phyloP scores from a whole-genome alignment of 1,140 invertebrate species.

The Hermetia illucens region DNA sequence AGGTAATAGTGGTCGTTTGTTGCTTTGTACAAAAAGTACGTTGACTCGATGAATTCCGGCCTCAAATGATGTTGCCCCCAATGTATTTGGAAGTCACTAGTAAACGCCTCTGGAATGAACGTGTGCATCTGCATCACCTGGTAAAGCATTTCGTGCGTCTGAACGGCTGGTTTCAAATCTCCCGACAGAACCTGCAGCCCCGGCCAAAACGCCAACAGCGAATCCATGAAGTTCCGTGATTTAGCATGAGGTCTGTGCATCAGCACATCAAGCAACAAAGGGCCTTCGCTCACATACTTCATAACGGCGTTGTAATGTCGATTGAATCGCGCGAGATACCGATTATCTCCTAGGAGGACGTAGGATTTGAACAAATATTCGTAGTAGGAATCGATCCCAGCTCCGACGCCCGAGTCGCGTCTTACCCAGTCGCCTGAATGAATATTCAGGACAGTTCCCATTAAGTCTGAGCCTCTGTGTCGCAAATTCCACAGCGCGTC shows the following conservation, averaged over 20 bases:
- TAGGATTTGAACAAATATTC: slow-evolving; percentile 95
- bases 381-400: slow-evolving; percentile 97
- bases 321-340: slow-evolving; percentile 85
- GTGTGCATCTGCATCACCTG: slow-evolving; percentile 94
- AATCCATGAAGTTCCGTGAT: slow-evolving; percentile 95
- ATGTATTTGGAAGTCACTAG: slow-evolving; percentile 89
- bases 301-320: slow-evolving; percentile 95
- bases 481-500: slow-evolving; percentile 91
- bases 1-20: slow-evolving; percentile 93
- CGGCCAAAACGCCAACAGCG: slow-evolving; percentile 94
- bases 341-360: slow-evolving; percentile 71
- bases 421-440: slow-evolving; percentile 95
- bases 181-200: slow-evolving; percentile 80
- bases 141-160: slow-evolving; percentile 94
- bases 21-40: slow-evolving; percentile 90
- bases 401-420: slow-evolving; percentile 93
- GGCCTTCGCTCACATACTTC: slow-evolving; percentile 94
- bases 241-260: slow-evolving; percentile 95
- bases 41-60: slow-evolving; percentile 96
- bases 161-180: slow-evolving; percentile 90
- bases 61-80: slow-evolving; percentile 95
- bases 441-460: slow-evolving; percentile 91
- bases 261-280: slow-evolving; percentile 92
- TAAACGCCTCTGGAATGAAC: slow-evolving; percentile 96
- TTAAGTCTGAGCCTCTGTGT: slow-evolving; percentile 80